phyloP scores from a whole-genome alignment of 2,888 invertebrate genomes.

The Metopia argyrocephala region DNA sequence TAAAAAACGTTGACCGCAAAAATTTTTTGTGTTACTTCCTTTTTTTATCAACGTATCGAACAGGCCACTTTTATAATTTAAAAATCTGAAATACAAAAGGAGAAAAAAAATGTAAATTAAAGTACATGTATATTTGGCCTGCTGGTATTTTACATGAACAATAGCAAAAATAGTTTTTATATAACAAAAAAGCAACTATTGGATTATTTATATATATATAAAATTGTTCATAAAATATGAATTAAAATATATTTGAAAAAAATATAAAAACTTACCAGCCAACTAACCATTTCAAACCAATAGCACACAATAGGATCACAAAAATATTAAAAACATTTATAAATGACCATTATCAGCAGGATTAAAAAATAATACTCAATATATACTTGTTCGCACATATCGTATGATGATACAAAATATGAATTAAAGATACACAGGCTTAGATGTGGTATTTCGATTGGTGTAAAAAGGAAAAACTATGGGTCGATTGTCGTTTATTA shows the following conservation, averaged over 20 bases:
- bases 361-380: slow-evolving; percentile 43
- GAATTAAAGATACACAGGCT: slow-evolving; percentile 14
- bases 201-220: not conserved
- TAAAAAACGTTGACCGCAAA: too few relatives aligned
- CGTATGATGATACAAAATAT: not conserved
- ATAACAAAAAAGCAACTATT: not conserved
- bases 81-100: not conserved
- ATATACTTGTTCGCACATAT: not conserved
- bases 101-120: not conserved
- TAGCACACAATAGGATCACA: slow-evolving; percentile 47
- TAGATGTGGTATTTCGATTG: not conserved
- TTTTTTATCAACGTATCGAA: not conserved
- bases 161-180: slow-evolving; percentile 10
- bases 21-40: not conserved
- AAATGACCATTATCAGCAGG: slow-evolving; percentile 42
- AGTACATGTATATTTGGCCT: slow-evolving; percentile 27
- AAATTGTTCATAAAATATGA: slow-evolving; percentile 25
- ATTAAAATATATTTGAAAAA: slow-evolving; percentile 39
- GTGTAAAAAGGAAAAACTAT: not conserved
- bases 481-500: too few relatives aligned
- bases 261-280: slow-evolving; percentile 43
- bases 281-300: slow-evolving; percentile 54
- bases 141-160: slow-evolving; percentile 9
- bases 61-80: not conserved
- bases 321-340: slow-evolving; percentile 52